A percentile compares a stretch with the other conserved stretches of the same genome.
These are phyloP conservation scores for Aptenodytes forsteri DNA, from an alignment of 2,113 vertebrate genomes.

Conservation along the genomic window DNA sequence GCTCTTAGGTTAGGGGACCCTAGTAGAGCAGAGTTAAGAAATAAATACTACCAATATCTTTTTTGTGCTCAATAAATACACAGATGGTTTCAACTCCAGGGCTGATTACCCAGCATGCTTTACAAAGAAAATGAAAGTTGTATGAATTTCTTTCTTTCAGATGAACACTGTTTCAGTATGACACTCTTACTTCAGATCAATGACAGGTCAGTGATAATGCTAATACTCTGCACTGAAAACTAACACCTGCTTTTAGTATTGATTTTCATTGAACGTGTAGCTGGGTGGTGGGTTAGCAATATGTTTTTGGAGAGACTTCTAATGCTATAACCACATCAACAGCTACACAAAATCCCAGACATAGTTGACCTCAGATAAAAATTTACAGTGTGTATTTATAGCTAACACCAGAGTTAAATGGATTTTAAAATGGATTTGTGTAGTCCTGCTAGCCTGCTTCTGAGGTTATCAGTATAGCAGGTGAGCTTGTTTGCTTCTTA, in stretches of 20 bases:
- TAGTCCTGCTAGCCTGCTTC: neutral
- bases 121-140: neutral
- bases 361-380: conserved; percentile 14
- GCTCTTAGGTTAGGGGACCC: neutral
- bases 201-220: neutral
- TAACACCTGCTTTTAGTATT: neutral
- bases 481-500: neutral
- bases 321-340: neutral
- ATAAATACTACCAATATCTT: neutral
- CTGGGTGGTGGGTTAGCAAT: neutral
- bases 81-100: neutral
- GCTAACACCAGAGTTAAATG: neutral
- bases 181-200: neutral
- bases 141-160: neutral
- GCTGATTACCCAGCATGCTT: neutral
- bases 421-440: neutral
- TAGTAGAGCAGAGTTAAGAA: neutral
- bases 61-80: neutral
- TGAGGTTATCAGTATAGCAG: neutral
- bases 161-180: neutral
- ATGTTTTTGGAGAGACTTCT: neutral
- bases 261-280: neutral
- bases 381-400: neutral
- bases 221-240: neutral
- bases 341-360: neutral